phyloP scores from a whole-genome alignment of 2,888 invertebrate genomes.

The Apoda limacodes region DNA sequence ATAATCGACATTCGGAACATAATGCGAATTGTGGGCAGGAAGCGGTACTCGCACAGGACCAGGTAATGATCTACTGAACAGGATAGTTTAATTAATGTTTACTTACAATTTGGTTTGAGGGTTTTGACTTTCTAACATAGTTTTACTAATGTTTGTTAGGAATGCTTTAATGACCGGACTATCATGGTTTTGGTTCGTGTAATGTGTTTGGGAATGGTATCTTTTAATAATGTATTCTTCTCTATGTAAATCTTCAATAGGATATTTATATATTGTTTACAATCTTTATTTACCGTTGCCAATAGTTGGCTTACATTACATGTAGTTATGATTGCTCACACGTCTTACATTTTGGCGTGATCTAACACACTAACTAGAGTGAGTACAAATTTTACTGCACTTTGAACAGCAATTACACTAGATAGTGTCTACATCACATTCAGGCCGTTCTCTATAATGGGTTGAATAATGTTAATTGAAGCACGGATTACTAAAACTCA shows the following conservation, averaged over 20 bases:
- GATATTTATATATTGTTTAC: no score
- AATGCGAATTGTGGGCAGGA: conserved; percentile 59
- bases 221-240: conserved; percentile 4
- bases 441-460: no score
- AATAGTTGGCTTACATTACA: no score
- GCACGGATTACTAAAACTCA: no score
- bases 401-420: no score
- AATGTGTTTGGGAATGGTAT: conserved; percentile 27
- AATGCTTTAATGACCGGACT: conserved; percentile 31
- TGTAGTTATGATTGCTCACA: no score
- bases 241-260: conserved; percentile 16
- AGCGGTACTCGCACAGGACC: conserved; percentile 66
- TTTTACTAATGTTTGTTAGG: conserved; percentile 40
- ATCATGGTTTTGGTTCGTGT: conserved; percentile 35
- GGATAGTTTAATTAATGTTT: conserved; percentile 56
- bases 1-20: conserved; percentile 54
- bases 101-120: conserved; percentile 59
- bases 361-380: conserved; percentile 6
- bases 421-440: no score
- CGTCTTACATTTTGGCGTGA: conserved; percentile 65
- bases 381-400: no score
- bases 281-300: no score
- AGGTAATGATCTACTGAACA: conserved; percentile 62
- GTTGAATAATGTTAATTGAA: no score
- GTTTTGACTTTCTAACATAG: conserved; percentile 29